A percentile compares a stretch with the other conserved stretches of the same genome.
phyloP scores from a whole-genome alignment of 2,888 invertebrate species.

The Pterostichus madidus region DNA sequence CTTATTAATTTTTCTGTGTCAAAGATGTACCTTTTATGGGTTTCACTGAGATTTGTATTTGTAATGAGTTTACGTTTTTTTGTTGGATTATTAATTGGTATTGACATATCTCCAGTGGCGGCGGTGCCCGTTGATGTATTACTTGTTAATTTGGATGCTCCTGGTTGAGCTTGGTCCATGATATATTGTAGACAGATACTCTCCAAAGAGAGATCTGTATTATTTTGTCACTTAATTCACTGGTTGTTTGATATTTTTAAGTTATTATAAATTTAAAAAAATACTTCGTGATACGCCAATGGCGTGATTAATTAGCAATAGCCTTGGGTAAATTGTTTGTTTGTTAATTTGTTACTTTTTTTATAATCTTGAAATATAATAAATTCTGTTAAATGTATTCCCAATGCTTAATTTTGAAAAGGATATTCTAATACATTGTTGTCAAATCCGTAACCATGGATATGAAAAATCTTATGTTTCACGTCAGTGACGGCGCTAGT shows the following conservation, averaged over 20 bases:
- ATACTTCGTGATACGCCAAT: no score
- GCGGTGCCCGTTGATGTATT: neutral
- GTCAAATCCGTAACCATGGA: no score
- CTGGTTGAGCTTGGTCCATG: neutral
- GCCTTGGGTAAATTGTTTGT: no score
- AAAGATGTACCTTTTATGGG: neutral
- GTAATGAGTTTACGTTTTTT: constrained; percentile 4
- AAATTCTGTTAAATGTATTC: no score
- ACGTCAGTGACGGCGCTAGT: no score
- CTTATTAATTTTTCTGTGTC: neutral
- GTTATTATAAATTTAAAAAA: no score
- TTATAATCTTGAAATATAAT: no score
- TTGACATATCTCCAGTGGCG: neutral
- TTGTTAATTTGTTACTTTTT: no score
- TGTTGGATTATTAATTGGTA: neutral
- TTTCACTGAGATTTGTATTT: neutral
- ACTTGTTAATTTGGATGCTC: neutral
- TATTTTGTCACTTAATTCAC: neutral
- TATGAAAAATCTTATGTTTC: no score
- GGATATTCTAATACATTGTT: no score
- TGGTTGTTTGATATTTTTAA: no score
- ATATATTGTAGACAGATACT: neutral
- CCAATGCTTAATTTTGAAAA: no score
- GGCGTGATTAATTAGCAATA: neutral
- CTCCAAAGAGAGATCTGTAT: neutral